phyloP scores from a whole-genome alignment of 2,888 invertebrate genomes.

The Boloria euphrosyne region DNA sequence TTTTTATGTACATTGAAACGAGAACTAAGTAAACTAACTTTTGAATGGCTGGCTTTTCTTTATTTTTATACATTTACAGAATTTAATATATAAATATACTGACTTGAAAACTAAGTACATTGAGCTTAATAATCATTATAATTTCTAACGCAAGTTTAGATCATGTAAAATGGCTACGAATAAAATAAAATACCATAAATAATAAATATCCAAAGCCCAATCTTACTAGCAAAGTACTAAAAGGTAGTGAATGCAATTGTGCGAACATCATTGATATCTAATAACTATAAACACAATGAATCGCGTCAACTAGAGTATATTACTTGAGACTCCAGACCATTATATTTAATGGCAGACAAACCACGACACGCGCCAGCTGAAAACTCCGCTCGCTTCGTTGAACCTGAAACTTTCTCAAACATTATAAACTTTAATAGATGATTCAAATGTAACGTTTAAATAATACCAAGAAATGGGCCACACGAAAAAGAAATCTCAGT shows the following conservation, averaged over 20 bases:
- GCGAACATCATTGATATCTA: constrained; percentile 17
- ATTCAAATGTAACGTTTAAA: background rate
- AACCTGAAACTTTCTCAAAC: background rate
- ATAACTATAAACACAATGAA: constrained; percentile 27
- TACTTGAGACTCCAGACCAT: constrained; percentile 22
- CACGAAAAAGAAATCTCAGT: constrained; percentile 39
- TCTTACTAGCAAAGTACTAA: background rate
- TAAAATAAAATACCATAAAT: too few relatives aligned
- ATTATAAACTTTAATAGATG: background rate
- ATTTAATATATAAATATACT: too few relatives aligned
- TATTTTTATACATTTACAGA: too few relatives aligned
- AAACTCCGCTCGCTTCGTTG: background rate
- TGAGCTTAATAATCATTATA: too few relatives aligned
- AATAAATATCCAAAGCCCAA: background rate
- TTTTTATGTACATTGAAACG: too few relatives aligned
- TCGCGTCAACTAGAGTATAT: constrained; percentile 32
- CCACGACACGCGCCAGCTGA: constrained; percentile 14
- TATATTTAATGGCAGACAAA: constrained; percentile 29
- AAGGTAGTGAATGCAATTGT: background rate
- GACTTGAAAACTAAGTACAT: too few relatives aligned
- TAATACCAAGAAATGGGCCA: constrained; percentile 33
- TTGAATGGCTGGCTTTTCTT: too few relatives aligned
- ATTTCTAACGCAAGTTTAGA: too few relatives aligned
- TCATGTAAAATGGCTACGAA: too few relatives aligned
- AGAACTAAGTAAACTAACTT: too few relatives aligned